phyloP scores from a whole-genome alignment of 2,113 vertebrate genomes.

The Phasianus colchicus region DNA sequence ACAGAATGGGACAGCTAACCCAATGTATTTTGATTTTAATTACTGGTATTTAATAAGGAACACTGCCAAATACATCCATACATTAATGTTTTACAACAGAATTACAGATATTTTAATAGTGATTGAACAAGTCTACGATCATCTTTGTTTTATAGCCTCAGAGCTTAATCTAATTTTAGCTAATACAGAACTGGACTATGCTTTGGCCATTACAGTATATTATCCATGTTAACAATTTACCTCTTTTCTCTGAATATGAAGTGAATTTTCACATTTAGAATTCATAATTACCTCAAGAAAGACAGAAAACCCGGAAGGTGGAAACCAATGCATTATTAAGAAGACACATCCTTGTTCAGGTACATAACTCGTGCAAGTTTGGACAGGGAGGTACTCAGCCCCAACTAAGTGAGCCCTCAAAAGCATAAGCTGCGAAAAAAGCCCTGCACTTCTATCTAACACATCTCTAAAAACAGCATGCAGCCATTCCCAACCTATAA shows the following conservation, averaged over 20 bases:
- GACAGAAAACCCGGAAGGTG: slow-evolving; percentile 3
- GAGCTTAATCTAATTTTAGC: slow-evolving; percentile 74
- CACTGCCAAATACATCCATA: slow-evolving; percentile 69
- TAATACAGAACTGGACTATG: slow-evolving; percentile 14
- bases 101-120: slow-evolving; percentile 74
- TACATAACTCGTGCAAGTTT: not conserved
- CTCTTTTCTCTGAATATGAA: not conserved
- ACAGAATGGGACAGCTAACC: slow-evolving; percentile 62
- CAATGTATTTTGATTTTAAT: slow-evolving; percentile 73
- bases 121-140: slow-evolving; percentile 69
- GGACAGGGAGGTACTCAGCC: not conserved
- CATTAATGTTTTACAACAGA: slow-evolving; percentile 71
- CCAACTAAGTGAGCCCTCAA: not conserved
- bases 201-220: slow-evolving; percentile 48
- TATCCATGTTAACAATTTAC: slow-evolving; percentile 51
- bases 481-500: not conserved
- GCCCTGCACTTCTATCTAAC: not conserved
- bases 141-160: slow-evolving; percentile 72
- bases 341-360: not conserved
- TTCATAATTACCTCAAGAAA: slow-evolving; percentile 1
- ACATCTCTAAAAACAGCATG: not conserved
- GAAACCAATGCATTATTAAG: not conserved
- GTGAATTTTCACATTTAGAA: not conserved
- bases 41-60: slow-evolving; percentile 75
- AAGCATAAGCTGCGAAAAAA: not conserved